phyloP scores from a whole-genome alignment of 2,113 vertebrate species.

The Halichoeres trimaculatus region DNA sequence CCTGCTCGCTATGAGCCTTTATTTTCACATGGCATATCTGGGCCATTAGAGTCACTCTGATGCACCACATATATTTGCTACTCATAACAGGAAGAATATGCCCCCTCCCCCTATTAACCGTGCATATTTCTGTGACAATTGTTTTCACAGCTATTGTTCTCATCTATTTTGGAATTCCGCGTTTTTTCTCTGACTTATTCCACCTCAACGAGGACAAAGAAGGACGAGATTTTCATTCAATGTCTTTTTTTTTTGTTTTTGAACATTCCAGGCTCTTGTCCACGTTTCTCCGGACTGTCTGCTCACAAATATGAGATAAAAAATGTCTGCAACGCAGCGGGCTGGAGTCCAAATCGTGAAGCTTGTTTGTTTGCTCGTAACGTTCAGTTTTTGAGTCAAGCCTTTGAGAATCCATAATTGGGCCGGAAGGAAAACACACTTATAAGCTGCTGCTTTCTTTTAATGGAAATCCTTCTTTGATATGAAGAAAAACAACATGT shows the following conservation, averaged over 20 bases:
- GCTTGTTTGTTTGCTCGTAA: background rate
- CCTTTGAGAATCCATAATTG: too few relatives aligned
- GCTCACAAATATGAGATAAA: background rate
- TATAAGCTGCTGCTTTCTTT: background rate
- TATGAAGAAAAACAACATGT: background rate
- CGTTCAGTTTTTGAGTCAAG: too few relatives aligned
- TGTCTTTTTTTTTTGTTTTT: too few relatives aligned
- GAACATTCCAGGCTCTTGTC: slow-evolving; percentile 45
- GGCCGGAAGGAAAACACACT: background rate
- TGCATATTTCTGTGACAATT: slow-evolving; percentile 70
- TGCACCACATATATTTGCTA: slow-evolving; percentile 72
- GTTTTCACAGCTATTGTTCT: slow-evolving; percentile 76
- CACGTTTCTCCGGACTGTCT: slow-evolving; percentile 7
- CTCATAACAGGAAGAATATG: slow-evolving; percentile 76
- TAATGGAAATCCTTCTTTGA: too few relatives aligned
- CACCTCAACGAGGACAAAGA: slow-evolving; percentile 53
- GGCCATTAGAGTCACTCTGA: slow-evolving; percentile 68
- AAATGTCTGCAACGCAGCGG: background rate
- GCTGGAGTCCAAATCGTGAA: background rate
- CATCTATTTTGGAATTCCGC: slow-evolving; percentile 67
- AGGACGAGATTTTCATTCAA: slow-evolving; percentile 37
- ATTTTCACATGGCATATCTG: slow-evolving; percentile 71
- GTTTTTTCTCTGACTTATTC: slow-evolving; percentile 58
- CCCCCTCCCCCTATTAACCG: slow-evolving; percentile 43
- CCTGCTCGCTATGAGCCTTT: slow-evolving; percentile 16